Percentiles rank a stretch among this genome's conserved stretches.
phyloP scores from a whole-genome alignment of 2,113 vertebrate genomes.

The Mastomys coucha region DNA sequence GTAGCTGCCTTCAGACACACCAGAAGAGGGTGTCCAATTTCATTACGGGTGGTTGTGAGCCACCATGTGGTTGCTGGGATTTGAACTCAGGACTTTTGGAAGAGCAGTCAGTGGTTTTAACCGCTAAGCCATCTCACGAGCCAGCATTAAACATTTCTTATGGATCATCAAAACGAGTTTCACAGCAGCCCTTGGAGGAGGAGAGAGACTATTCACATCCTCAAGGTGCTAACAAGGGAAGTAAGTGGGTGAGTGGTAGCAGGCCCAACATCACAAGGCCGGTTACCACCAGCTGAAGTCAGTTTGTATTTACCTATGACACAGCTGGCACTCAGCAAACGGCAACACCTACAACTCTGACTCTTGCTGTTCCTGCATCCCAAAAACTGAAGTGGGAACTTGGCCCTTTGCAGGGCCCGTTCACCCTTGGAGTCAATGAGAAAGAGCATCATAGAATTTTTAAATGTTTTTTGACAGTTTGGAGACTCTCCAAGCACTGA shows the following conservation, averaged over 20 bases:
- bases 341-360: neutral
- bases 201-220: neutral
- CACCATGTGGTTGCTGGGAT: too few species aligned
- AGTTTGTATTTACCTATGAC: neutral
- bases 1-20: too few species aligned
- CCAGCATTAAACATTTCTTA: neutral
- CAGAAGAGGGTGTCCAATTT: too few species aligned
- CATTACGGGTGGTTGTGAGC: too few species aligned
- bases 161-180: neutral
- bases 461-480: neutral
- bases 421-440: neutral
- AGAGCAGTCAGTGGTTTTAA: too few species aligned
- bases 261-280: neutral
- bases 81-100: too few species aligned
- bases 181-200: neutral
- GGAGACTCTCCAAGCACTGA: slow-evolving; percentile 1
- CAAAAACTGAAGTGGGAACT: neutral
- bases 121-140: too few species aligned
- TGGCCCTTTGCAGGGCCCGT: neutral
- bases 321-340: neutral
- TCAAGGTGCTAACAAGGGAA: neutral
- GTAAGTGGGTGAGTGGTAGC: neutral
- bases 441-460: slow-evolving; percentile 26
- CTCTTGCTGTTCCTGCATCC: neutral
- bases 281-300: neutral